These are phyloP conservation scores for Todus mexicanus DNA, from an alignment of 2,797 vertebrate species.

Conservation along the genomic window DNA sequence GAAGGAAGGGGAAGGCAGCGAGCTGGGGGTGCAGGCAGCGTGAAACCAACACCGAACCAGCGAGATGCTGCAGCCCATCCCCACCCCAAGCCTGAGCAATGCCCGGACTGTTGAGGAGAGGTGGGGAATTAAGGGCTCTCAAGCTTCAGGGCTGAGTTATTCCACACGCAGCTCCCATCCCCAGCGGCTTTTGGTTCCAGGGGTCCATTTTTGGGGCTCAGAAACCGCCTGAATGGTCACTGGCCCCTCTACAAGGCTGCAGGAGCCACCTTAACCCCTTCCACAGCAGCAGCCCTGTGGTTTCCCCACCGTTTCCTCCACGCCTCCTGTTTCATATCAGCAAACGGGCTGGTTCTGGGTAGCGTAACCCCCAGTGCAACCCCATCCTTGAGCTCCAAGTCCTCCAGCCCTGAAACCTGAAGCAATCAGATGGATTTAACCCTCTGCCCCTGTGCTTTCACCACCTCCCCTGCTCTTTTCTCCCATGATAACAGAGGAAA, in stretches of 20 bases:
- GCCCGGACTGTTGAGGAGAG: background rate
- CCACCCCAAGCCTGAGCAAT: background rate
- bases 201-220: background rate
- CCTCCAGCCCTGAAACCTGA: too few relatives aligned
- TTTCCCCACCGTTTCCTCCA: background rate
- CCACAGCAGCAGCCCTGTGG: accelerated
- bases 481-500: background rate
- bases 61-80: background rate
- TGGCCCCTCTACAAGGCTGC: background rate
- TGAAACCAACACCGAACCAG: background rate
- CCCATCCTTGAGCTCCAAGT: too few relatives aligned
- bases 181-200: accelerated
- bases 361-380: accelerated
- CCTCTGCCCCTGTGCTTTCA: accelerated
- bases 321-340: accelerated
- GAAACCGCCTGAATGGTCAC: background rate
- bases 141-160: background rate
- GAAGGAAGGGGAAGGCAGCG: background rate
- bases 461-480: background rate
- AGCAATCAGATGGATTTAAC: background rate
- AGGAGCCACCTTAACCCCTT: background rate
- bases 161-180: background rate
- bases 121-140: background rate
- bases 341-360: accelerated
- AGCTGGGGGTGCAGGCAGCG: background rate